Evolutionary conservation across 1,140 invertebrate genomes (phyloP), one percentile per base, ranked within the genome.

Genomic region (Ceratosolen solmsi): DNA sequence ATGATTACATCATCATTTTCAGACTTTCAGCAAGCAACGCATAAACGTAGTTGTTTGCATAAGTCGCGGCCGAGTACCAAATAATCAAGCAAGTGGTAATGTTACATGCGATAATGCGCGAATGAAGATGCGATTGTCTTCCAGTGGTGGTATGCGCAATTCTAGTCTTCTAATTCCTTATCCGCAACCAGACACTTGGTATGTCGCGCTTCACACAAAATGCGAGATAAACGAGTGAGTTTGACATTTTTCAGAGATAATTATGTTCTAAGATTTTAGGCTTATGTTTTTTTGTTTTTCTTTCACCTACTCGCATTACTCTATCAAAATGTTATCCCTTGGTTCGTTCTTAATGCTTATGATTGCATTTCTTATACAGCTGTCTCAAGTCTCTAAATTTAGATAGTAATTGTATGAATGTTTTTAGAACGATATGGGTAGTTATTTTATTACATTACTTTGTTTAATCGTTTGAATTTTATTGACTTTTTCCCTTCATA

Each of bases 181-280:
- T 90, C 93, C 93, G 9, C 89, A 92, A 82, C 89, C 93, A 46
- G 92, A 93, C 83, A 89, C 85, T 0, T 94, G 93, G 93, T 93
- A 92, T 78, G 87, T 93, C 75, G 88, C 90, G 46, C 87, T 93
- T 41, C 86, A 88, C 77, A 85, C 90, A 9, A 88, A 84, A 78
- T 93, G 92, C 85, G 90, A 88, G 71, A 83, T 75, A 25, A 84
- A 90, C 68, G 86, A 86, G 91, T 91, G 87, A 84, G 79, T 80
- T 81, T 68, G 15, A 73, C 22, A 63, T 84, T 83, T 71, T 72
- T 33, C 70, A 58, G 41, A 15, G 51, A 41, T 33, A 65, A 36
- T 13, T 38, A 3, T 38, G 63, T 38, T 71, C 1, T 49, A 27
- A 49, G 49, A 25, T 20, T 71, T n/a, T n/a, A n/a, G n/a, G n/a